Conservation (phyloP, 2,113 vertebrate genomes). For the Megaleporinus macrocephalus region DNA sequence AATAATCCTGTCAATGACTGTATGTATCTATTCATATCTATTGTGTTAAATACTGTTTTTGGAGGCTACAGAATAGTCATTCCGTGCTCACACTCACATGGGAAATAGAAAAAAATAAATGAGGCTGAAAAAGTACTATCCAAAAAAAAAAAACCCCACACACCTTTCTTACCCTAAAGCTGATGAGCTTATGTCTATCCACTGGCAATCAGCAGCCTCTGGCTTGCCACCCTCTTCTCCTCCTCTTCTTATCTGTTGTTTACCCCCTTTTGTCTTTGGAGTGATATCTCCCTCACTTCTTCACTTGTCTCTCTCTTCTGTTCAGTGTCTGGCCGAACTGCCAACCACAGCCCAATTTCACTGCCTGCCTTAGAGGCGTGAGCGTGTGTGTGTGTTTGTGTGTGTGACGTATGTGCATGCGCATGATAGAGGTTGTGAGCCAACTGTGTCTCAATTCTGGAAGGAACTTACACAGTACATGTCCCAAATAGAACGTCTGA, state of each 20-base stretch:
- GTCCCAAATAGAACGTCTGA: not conserved
- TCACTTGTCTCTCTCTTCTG: not conserved
- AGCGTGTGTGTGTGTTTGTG: conserved; percentile 13
- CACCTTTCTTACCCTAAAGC: conserved; percentile 35
- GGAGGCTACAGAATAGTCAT: not conserved
- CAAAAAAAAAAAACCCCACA: no score
- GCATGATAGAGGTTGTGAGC: conserved; percentile 20
- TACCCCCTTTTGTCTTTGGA: conserved; percentile 5
- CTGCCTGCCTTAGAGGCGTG: not conserved
- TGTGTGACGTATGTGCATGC: not conserved
- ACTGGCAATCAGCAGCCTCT: not conserved
- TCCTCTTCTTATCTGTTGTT: not conserved
- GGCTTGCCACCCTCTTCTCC: not conserved
- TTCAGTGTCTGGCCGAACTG: not conserved
- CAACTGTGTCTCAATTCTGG: conserved; percentile 47
- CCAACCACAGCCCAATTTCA: conserved; percentile 1
- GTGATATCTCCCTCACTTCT: not conserved
- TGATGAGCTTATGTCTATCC: not conserved
- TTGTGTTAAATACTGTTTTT: not conserved
- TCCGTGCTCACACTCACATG: not conserved
- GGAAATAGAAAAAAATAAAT: not conserved
- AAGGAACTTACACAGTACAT: conserved; percentile 18
- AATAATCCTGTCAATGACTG: no score
- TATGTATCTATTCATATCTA: not conserved
- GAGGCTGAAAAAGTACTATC: not conserved